Evolutionary conservation across 2,113 vertebrate species (phyloP).

Genomic region (Misgurnus anguillicaudatus): DNA sequence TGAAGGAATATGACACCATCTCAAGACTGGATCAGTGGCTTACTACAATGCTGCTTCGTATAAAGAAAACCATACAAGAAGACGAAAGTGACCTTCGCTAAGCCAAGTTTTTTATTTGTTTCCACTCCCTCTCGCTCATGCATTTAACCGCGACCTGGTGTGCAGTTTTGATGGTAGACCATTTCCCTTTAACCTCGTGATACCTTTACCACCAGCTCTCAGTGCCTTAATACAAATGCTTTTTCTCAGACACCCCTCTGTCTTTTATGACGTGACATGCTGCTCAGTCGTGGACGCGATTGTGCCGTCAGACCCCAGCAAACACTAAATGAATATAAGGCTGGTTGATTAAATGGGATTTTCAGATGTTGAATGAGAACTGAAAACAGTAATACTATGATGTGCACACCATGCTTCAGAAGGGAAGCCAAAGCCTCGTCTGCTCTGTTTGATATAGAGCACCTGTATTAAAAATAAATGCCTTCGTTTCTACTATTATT

Average conservation of each 20-base stretch:
- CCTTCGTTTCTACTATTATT: not conserved
- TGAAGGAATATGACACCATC: conserved; percentile 92
- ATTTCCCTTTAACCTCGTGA: not conserved
- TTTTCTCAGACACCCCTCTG: not conserved
- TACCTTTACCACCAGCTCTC: conserved; percentile 6
- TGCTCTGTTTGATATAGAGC: not conserved
- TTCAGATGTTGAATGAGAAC: conserved; percentile 14
- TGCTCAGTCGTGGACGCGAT: not conserved
- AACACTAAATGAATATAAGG: conserved; percentile 34
- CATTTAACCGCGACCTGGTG: not conserved
- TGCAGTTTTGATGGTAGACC: not conserved
- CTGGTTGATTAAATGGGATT: conserved; percentile 13
- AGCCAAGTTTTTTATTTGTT: conserved; percentile 46
- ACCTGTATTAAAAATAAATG: conserved; percentile 16
- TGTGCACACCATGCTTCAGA: conserved; percentile 13
- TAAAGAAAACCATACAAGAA: conserved; percentile 92
- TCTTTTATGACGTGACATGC: not conserved
- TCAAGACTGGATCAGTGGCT: conserved; percentile 95
- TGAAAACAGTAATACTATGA: conserved; percentile 26
- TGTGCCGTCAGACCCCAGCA: not conserved
- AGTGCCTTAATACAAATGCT: conserved; percentile 22
- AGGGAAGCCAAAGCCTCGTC: conserved; percentile 14
- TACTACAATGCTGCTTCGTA: conserved; percentile 93
- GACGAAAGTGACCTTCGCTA: conserved; percentile 84
- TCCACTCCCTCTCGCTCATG: conserved; percentile 44